Percentiles rank a stretch among this genome's conserved stretches.
Evolutionary conservation across 2,113 vertebrate genomes (phyloP).

Genomic region (Osmerus eperlanus): DNA sequence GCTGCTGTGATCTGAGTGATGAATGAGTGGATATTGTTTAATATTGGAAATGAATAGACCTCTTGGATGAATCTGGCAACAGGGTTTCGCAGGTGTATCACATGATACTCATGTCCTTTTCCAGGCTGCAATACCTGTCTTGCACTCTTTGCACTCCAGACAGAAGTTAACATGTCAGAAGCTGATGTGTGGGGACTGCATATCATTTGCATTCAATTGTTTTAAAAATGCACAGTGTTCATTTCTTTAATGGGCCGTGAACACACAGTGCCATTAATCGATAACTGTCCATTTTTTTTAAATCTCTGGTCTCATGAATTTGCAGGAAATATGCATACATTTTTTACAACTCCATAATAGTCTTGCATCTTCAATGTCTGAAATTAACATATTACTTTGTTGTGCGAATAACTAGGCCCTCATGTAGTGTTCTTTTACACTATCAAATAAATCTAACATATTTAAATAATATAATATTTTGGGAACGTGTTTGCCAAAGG

Average conservation of each 20-base stretch:
- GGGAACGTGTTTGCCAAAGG: slow-evolving; percentile 50
- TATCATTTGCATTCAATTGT: too few species aligned
- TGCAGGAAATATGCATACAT: too few species aligned
- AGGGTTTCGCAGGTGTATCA: slow-evolving; percentile 58
- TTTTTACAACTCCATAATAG: too few species aligned
- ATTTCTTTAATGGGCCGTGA: too few species aligned
- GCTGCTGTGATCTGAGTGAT: slow-evolving; percentile 38
- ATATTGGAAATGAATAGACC: slow-evolving; percentile 53
- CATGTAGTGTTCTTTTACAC: slow-evolving; percentile 28
- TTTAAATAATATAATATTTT: slow-evolving; percentile 48
- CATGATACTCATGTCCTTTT: slow-evolving; percentile 55
- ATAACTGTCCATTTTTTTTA: background rate
- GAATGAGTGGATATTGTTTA: slow-evolving; percentile 49
- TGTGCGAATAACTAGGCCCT: too few species aligned
- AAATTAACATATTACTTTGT: too few species aligned
- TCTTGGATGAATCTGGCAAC: slow-evolving; percentile 54
- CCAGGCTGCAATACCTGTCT: slow-evolving; percentile 52
- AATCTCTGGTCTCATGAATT: background rate
- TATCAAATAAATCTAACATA: slow-evolving; percentile 27
- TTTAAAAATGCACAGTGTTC: too few species aligned
- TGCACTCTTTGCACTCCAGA: slow-evolving; percentile 17
- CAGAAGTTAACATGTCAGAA: slow-evolving; percentile 29
- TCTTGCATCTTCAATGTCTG: too few species aligned
- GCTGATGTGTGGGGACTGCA: background rate
- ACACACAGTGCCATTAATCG: too few species aligned